phyloP scores from a whole-genome alignment of 2,113 vertebrate species.

The Chascanopsetta lugubris region DNA sequence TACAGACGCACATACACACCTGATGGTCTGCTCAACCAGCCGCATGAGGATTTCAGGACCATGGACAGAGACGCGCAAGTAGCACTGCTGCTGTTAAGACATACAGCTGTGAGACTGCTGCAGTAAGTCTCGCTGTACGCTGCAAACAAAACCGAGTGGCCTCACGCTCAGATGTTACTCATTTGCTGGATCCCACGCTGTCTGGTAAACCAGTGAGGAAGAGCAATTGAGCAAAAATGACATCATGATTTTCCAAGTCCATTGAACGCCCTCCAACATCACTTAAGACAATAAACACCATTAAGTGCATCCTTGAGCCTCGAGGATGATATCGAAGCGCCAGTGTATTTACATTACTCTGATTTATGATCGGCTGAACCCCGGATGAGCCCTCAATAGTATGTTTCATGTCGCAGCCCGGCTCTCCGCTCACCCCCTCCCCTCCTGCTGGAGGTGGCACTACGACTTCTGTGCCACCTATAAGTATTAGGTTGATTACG shows the following conservation, averaged over 20 bases:
- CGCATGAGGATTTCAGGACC: slow-evolving; percentile 70
- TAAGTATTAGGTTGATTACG: too few relatives aligned
- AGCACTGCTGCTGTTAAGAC: slow-evolving; percentile 16
- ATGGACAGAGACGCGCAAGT: slow-evolving; percentile 70
- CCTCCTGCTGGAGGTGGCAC: too few relatives aligned
- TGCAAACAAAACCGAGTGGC: neutral
- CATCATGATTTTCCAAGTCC: too few relatives aligned
- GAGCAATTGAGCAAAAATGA: too few relatives aligned
- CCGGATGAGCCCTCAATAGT: neutral
- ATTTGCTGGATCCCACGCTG: neutral
- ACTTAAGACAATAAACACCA: too few relatives aligned
- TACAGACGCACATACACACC: slow-evolving; percentile 27
- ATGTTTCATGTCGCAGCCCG: too few relatives aligned
- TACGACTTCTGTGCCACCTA: too few relatives aligned
- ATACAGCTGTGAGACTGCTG: slow-evolving; percentile 21
- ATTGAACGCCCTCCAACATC: too few relatives aligned
- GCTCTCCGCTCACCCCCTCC: too few relatives aligned
- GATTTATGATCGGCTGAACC: neutral
- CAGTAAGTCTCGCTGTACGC: neutral
- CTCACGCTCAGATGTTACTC: neutral
- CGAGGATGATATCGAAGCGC: too few relatives aligned
- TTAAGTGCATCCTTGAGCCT: neutral
- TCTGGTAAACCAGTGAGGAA: neutral
- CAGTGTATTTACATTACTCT: too few relatives aligned
- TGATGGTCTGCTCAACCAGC: slow-evolving; percentile 41